Evolutionary conservation across 2,888 invertebrate species (phyloP), one percentile per base, ranked within the genome.

Genomic region (Lamproptera curius): DNA sequence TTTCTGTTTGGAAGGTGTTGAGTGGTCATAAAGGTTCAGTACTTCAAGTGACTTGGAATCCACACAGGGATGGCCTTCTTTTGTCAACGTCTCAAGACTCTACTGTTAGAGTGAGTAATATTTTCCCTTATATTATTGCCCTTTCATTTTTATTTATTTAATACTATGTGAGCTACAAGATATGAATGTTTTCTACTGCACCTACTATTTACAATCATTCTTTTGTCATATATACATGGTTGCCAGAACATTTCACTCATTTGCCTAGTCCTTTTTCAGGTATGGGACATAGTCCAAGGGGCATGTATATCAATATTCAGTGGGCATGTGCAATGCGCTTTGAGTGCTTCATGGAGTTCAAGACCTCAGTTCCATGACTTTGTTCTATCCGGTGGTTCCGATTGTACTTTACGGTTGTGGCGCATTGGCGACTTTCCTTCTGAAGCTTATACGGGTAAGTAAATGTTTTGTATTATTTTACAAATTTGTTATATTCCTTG

Each of bases 51-150:
- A 79, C 87, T 0, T 95, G 94, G 94, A 93, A 90, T 70, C 92
- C 92, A 0, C 93, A 93, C 63, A 65, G 79, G 1, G 91, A 92
- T 47, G 91, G 89, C 0, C 74, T 85, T 38, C 75, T 96, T 36
- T 88, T 92, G 4, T 91, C 94, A 2, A 91, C 91, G 0, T 92
- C 93, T 1, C 92, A 91, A 52, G 95, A 95, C 70, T 78, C 87
- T 16, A 90, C 91, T 20, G 91, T 91, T 16, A 89, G 93, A 78
- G 94, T 95, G 11, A 5, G 14, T 23, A 33, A 9, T 8, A 33
- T 3, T 36, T n/a, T 4, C 11, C 9, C n/a, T n/a, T n/a, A n/a
- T n/a, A n/a, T n/a, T n/a, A n/a, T n/a, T n/a, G n/a, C n/a, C n/a
- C n/a, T n/a, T n/a, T n/a, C n/a, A n/a, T n/a, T n/a, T n/a, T n/a